phyloP scores from a whole-genome alignment of 2,113 vertebrate genomes.

The Microtus ochrogaster region DNA sequence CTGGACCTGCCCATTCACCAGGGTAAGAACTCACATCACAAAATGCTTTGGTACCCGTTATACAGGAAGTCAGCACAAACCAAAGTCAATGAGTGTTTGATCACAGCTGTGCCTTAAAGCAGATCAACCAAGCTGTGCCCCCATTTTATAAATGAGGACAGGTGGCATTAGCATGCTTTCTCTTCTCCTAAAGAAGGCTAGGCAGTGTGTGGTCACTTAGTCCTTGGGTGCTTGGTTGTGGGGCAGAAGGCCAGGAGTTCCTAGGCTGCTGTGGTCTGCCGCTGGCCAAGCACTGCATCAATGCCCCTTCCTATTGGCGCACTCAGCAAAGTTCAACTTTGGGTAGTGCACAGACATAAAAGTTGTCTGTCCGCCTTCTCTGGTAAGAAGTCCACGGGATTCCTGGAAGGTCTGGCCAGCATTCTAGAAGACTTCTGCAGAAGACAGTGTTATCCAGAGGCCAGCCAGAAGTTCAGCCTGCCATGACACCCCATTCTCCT shows the following conservation, averaged over 20 bases:
- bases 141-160: neutral
- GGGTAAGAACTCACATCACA: neutral
- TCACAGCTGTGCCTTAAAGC: neutral
- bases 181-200: neutral
- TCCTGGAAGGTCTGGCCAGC: neutral
- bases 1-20: neutral
- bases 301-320: neutral
- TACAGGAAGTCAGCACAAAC: neutral
- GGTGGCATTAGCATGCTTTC: neutral
- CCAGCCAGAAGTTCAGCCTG: neutral
- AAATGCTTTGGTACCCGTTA: rapidly evolving
- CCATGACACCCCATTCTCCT: neutral
- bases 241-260: neutral
- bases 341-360: neutral
- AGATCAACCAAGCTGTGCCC: neutral
- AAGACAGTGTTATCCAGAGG: neutral
- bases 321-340: neutral
- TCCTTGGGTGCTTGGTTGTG: neutral
- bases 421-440: neutral
- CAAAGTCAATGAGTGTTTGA: neutral
- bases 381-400: neutral
- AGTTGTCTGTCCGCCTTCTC: neutral
- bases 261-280: neutral
- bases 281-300: neutral
- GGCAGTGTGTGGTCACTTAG: neutral